Evolutionary conservation across 2,797 vertebrate genomes (phyloP).

Genomic region (Natrix natrix): DNA sequence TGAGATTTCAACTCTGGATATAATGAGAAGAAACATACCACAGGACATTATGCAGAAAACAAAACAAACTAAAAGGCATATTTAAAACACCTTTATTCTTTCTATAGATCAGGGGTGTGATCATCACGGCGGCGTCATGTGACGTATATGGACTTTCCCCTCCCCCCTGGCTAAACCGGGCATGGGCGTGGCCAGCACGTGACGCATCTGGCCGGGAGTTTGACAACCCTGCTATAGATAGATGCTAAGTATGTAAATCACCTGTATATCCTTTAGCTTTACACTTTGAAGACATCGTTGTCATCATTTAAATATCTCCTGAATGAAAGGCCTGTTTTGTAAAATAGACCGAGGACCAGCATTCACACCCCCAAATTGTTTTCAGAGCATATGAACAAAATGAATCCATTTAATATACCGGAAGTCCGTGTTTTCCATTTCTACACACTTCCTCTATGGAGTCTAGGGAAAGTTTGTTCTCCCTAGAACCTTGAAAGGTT

Average conservation of each 20-base stretch:
- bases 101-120: not conserved
- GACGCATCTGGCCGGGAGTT: too few species aligned
- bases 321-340: slow-evolving; percentile 21
- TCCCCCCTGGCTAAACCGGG: too few species aligned
- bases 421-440: not conserved
- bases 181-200: too few species aligned
- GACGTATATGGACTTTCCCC: too few species aligned
- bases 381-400: not conserved
- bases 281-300: not conserved
- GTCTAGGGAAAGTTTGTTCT: not conserved
- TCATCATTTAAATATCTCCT: not conserved
- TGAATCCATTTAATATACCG: not conserved
- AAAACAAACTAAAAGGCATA: not conserved
- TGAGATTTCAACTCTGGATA: not conserved
- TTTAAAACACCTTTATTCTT: not conserved
- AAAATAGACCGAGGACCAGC: slow-evolving; percentile 19
- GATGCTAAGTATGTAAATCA: not conserved
- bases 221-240: not conserved
- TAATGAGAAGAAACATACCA: not conserved
- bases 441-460: not conserved
- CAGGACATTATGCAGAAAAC: not conserved
- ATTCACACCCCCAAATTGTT: slow-evolving; percentile 4
- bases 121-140: too few species aligned
- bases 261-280: not conserved
- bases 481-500: not conserved